These are phyloP conservation scores for Mimumesa dahlbomi DNA, from an alignment of 2,888 invertebrate genomes.

Conservation along the genomic window DNA sequence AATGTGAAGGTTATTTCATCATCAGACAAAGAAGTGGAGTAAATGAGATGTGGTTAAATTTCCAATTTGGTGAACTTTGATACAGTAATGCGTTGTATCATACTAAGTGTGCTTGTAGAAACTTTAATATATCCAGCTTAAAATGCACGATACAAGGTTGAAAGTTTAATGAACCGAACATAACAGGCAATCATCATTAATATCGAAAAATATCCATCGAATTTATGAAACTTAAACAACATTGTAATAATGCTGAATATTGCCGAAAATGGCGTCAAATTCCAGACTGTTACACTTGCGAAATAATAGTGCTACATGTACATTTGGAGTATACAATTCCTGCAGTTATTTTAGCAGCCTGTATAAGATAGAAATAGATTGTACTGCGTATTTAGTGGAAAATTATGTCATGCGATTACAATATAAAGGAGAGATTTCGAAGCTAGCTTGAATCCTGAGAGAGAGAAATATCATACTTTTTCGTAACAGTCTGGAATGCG, in stretches of 20 bases:
- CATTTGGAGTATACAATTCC: slow-evolving; percentile 11
- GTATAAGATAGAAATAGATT: slow-evolving; percentile 19
- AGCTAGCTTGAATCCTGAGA: neutral
- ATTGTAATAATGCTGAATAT: neutral
- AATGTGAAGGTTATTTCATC: too few relatives aligned
- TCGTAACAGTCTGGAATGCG: neutral
- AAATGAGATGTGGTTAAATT: too few relatives aligned
- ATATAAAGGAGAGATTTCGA: neutral
- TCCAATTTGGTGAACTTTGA: too few relatives aligned
- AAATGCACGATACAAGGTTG: too few relatives aligned
- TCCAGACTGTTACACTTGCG: slow-evolving; percentile 13
- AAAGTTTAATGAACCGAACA: too few relatives aligned
- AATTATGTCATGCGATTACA: slow-evolving; percentile 11
- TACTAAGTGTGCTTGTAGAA: too few relatives aligned
- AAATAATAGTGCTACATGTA: neutral
- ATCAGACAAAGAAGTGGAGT: too few relatives aligned
- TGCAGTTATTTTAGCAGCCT: slow-evolving; percentile 9
- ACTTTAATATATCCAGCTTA: too few relatives aligned
- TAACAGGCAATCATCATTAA: too few relatives aligned
- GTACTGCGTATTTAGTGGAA: slow-evolving; percentile 6
- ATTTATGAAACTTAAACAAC: too few relatives aligned
- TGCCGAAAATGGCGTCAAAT: neutral
- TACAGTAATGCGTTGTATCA: too few relatives aligned
- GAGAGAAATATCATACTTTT: neutral
- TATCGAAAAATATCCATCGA: too few relatives aligned